Evolutionary conservation across 2,888 invertebrate genomes (phyloP).

Genomic region (Hypselothyrea guttata): DNA sequence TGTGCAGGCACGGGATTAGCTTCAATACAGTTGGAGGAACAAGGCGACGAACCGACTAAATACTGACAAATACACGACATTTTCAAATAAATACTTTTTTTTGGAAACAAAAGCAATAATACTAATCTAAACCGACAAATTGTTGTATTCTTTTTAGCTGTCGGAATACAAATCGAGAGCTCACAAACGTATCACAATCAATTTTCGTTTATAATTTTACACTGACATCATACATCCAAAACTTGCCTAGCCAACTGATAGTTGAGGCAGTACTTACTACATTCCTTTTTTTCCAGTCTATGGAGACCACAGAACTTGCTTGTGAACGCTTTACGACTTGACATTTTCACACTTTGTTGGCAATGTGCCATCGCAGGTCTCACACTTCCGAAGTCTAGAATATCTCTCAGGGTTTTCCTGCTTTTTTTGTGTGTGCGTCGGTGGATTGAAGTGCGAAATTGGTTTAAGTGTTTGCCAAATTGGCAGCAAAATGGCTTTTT

Average conservation of each 20-base stretch:
- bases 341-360: conserved; percentile 81
- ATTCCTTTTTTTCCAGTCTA: not conserved
- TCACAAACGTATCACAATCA: not conserved
- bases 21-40: not conserved
- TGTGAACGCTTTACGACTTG: conserved; percentile 78
- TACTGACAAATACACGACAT: conserved; percentile 62
- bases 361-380: conserved; percentile 27
- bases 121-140: conserved; percentile 1
- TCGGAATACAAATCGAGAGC: not conserved
- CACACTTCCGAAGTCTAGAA: not conserved
- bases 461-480: conserved; percentile 82
- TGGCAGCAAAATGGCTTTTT: conserved; percentile 82
- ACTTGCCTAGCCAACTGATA: not conserved
- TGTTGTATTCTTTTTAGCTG: not conserved
- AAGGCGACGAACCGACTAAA: conserved; percentile 13
- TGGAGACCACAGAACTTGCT: conserved; percentile 6
- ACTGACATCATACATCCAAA: not conserved
- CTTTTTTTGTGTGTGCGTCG: conserved; percentile 50
- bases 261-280: not conserved
- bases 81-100: conserved; percentile 5
- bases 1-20: not conserved
- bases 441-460: conserved; percentile 81
- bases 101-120: not conserved
- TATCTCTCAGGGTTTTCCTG: conserved; percentile 2
- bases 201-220: not conserved